Percentiles rank a stretch among this genome's conserved stretches.
phyloP scores from a whole-genome alignment of 2,113 vertebrate species.

The Tachysurus fulvidraco region DNA sequence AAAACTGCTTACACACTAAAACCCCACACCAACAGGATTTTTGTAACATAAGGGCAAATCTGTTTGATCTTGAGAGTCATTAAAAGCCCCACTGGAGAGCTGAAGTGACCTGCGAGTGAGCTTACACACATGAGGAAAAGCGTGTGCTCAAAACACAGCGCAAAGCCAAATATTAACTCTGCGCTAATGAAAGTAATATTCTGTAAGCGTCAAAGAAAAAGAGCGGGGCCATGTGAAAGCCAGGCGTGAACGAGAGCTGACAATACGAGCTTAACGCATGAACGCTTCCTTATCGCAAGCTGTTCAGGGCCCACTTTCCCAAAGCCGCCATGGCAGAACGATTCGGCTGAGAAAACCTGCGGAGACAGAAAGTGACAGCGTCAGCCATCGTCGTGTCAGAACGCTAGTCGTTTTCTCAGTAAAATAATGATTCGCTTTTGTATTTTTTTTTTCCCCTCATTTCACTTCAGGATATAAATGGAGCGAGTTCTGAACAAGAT shows the following conservation, averaged over 20 bases:
- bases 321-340: neutral
- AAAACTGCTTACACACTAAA: neutral
- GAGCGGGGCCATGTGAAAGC: neutral
- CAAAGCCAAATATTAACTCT: neutral
- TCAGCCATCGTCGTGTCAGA: neutral
- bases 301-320: slow-evolving; percentile 12
- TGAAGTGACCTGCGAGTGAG: neutral
- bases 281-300: slow-evolving; percentile 41
- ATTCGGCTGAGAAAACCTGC: slow-evolving; percentile 17
- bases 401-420: neutral
- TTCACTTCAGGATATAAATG: neutral
- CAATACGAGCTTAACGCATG: slow-evolving; percentile 22
- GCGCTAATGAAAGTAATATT: slow-evolving; percentile 16
- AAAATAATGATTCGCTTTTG: neutral
- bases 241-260: slow-evolving; percentile 28
- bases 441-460: neutral
- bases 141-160: neutral
- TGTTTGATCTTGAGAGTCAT: neutral
- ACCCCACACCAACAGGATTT: no score
- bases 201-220: neutral
- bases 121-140: neutral
- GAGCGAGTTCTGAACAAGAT: neutral
- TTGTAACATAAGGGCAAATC: neutral
- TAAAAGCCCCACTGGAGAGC: neutral
- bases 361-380: neutral